Conservation (phyloP, 23 tunicate genomes). For the Ascidia mentula region DNA sequence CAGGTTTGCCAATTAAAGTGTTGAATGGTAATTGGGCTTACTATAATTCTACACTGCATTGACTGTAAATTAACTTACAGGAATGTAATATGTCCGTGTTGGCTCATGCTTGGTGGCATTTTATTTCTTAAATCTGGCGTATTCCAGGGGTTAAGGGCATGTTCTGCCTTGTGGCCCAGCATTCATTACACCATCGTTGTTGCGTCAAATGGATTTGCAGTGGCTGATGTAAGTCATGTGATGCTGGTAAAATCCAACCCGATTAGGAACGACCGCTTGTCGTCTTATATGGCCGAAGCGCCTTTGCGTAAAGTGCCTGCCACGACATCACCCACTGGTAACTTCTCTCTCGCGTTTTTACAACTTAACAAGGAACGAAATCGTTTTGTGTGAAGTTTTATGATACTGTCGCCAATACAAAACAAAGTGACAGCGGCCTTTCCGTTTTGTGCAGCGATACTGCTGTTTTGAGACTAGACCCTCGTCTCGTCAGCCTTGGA, state of each 20-base stretch:
- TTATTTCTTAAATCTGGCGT: not conserved
- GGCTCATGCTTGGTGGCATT: slow-evolving; percentile 6
- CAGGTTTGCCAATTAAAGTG: too few species aligned
- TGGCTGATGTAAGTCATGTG: slow-evolving; percentile 6
- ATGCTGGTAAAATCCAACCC: not conserved
- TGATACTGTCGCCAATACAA: slow-evolving; percentile 8
- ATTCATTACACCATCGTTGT: not conserved
- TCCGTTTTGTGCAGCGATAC: not conserved
- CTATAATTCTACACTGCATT: too few species aligned
- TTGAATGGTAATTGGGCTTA: not conserved
- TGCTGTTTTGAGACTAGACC: not conserved
- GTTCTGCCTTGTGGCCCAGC: not conserved
- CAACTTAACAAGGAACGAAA: not conserved
- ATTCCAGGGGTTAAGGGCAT: too few species aligned
- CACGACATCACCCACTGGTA: not conserved
- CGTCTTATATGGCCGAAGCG: not conserved
- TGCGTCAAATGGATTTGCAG: not conserved
- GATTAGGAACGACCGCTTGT: not conserved
- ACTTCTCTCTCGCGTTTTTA: not conserved
- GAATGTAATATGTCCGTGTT: not conserved
- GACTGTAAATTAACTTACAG: too few species aligned
- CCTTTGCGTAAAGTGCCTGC: slow-evolving; percentile 9
- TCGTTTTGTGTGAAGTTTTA: slow-evolving; percentile 7
- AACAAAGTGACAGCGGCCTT: not conserved
- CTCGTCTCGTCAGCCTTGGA: not conserved